A percentile compares a stretch with the other conserved stretches of the same genome.
These are phyloP conservation scores for Chloropsis cyanopogon DNA, from an alignment of 2,113 vertebrate genomes.

Conservation along the genomic window DNA sequence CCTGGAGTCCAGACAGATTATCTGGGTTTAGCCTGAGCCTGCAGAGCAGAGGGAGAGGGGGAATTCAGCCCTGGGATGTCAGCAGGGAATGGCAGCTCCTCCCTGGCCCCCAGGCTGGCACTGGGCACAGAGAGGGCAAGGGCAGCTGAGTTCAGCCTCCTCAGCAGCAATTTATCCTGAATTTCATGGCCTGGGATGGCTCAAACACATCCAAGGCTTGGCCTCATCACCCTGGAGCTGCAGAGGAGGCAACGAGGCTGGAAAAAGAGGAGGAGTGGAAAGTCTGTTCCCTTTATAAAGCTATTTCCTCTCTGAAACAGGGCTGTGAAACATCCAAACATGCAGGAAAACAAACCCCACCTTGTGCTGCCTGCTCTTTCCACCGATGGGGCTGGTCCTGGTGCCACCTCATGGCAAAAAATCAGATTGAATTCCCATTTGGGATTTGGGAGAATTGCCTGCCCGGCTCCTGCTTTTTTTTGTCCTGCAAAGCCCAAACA, in stretches of 20 bases:
- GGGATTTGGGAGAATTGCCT: background rate
- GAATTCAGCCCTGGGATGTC: background rate
- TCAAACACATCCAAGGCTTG: background rate
- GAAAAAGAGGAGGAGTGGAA: constrained; percentile 63
- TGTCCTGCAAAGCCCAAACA: background rate
- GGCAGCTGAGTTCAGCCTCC: background rate
- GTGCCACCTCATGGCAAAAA: constrained; percentile 27
- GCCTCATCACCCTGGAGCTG: background rate
- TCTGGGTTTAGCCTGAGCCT: background rate
- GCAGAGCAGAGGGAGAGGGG: background rate
- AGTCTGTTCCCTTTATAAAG: background rate
- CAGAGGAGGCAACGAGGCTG: background rate
- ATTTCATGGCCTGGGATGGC: background rate
- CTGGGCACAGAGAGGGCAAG: background rate
- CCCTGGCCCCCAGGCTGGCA: background rate
- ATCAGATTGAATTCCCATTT: background rate
- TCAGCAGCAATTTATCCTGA: background rate
- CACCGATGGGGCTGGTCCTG: background rate
- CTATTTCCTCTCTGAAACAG: constrained; percentile 53
- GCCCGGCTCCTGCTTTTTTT: background rate
- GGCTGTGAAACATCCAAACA: background rate
- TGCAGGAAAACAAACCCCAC: background rate
- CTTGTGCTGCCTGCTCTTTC: background rate
- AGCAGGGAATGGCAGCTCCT: background rate
- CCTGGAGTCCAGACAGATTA: constrained; percentile 27